Evolutionary conservation across 2,888 invertebrate species (phyloP).

Genomic region (Limnephilus auricula): DNA sequence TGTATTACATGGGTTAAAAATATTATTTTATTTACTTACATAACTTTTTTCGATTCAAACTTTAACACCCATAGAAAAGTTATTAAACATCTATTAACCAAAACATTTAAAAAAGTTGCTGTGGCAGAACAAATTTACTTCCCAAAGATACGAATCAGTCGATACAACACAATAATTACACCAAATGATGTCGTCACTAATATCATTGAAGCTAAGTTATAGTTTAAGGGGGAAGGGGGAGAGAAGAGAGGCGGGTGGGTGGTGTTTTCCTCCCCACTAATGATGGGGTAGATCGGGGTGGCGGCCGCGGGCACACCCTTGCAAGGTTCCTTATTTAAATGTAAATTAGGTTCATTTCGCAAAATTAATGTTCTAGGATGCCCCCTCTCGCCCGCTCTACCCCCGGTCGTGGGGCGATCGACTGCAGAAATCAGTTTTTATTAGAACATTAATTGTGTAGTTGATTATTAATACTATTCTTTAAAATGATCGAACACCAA

Average conservation of each 20-base stretch:
- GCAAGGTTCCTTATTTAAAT: constrained; percentile 88
- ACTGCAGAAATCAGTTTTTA: constrained; percentile 54
- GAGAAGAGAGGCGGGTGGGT: background rate
- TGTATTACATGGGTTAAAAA: too few species aligned
- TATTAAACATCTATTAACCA: too few species aligned
- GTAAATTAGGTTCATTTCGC: constrained; percentile 94
- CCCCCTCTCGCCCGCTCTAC: constrained; percentile 69
- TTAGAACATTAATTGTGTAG: background rate
- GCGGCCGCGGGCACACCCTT: constrained; percentile 69
- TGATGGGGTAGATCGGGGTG: constrained; percentile 72
- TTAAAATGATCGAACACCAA: too few species aligned
- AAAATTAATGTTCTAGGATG: constrained; percentile 87
- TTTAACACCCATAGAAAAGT: too few species aligned
- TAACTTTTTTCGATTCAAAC: too few species aligned
- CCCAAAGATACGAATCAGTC: background rate
- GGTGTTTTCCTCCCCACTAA: constrained; percentile 63
- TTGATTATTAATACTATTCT: too few species aligned
- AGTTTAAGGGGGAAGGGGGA: constrained; percentile 65
- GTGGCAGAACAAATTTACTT: background rate
- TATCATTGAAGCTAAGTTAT: constrained; percentile 51
- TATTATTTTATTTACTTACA: too few species aligned
- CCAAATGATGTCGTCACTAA: constrained; percentile 53
- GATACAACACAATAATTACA: constrained; percentile 28
- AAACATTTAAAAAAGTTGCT: too few species aligned
- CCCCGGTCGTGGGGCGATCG: constrained; percentile 66